Base-by-base conservation (phyloP, 2,888 invertebrate genomes). In the Eristalis arbustorum region DNA sequence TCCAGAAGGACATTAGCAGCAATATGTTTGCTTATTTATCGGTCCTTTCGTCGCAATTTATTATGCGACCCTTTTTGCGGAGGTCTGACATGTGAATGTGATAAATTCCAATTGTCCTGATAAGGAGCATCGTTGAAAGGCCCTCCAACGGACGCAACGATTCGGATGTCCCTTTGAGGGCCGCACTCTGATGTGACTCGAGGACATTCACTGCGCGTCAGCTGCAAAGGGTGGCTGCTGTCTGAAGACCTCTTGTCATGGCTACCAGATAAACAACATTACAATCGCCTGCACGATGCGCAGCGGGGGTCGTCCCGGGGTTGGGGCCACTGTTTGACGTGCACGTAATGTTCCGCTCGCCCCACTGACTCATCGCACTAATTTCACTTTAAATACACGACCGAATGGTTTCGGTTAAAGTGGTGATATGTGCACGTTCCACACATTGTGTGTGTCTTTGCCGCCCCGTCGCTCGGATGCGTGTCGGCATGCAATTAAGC, bases 1-100 rank as follows among this genome's bases (percentile, higher is more conserved):
- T 69, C 57, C 63, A 49, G 72, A 78, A 87, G 82, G 78, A 79
- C 67, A 83, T 83, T 83, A 79, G 72, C 69, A 71, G 75, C 87
- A 83, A 83, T 87, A 83, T 83, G 87, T 72, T 67, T 66, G 62
- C 61, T 75, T 81, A 75, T 83, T 87, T 87, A 79, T 83, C 75
- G 63, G 23, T 37, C 42, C 34, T 49, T 64, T 67, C 22, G 49
- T 42, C 22, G 49, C 22, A 73, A 80, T 77, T 81, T 81, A 85
- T 77, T 64, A 23, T 31, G 42, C 62, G 61, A 72, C 73, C 76
- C 77, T 73, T 81, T 76, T 71, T 67, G 18, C 40, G 5, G 28
- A 31, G 5, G 10, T 23, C 25, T 25, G 49, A 56, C 57, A 59
- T 68, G 68, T 77, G 67, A 56, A 42, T 67, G 74, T 72, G 78